Evolutionary conservation across 1,140 invertebrate species (phyloP), one percentile per base, ranked within the genome.

Genomic region (Drosophila nigrodunni): DNA sequence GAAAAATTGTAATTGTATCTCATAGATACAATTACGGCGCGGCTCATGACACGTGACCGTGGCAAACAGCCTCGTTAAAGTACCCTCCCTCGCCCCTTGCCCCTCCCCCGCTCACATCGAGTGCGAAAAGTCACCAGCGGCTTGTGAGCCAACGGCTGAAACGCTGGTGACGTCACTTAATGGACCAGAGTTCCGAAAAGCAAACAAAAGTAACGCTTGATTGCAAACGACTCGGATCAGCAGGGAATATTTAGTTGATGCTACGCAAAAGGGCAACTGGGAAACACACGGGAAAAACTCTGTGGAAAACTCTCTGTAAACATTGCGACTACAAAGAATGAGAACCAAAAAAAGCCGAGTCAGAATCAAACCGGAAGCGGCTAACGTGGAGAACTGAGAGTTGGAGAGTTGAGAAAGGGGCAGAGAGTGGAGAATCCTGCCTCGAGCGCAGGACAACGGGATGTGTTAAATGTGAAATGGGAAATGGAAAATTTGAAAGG

Each of bases 1-100:
- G 85, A 88, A 88, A 88, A 88, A 88, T 90, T 85, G 85, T 88
- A 88, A 88, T 88, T 88, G 85, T 88, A 89, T 88, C 85, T 88
- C 77, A 89, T 89, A 88, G 85, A 88, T 88, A 88, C 85, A 88
- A 89, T 88, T 88, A 88, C 81, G 74, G 72, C 64, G 65, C 73
- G 62, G 61, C 73, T 47, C 67, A 49, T 54, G 82, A 67, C 85
- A 89, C 85, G 85, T 88, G 85, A 88, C 85, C 68, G 64, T 46
- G 65, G 64, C 41, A 41, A 49, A 30, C 25, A 30, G 4, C 25
- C 25, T 30, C 25, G 25, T 30, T 30, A 5, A 44, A 61, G 43
- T 47, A 25, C 62, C 7, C 44, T 55, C 54, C 10, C 18, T 30
- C 13, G 18, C 46, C 15, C 15, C 0, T 15, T 15, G 15, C 21